Base-by-base conservation (phyloP, 2,888 invertebrate species). In the Tromatobia lineatoria region DNA sequence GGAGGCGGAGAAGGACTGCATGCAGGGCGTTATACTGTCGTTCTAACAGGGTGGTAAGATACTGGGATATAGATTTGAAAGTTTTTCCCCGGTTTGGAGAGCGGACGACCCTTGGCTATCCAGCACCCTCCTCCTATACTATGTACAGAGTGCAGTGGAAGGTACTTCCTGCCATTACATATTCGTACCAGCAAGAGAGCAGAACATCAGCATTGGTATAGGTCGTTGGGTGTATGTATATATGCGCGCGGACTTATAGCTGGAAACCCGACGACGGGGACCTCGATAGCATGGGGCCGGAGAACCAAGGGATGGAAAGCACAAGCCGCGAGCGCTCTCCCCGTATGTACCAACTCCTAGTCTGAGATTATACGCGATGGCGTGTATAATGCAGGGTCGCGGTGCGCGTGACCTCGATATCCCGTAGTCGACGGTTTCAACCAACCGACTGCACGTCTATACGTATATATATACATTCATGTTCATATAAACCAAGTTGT, bases 311-410 rank as follows among this genome's bases (percentile, higher is more conserved):
- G 47, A 42, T 66, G 52, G 38, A 20, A 64, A 52, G 59, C 38
- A 34, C 57, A 69, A 69, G 59, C 54, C 57, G 64, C 71, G 45
- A 75, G 67, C 47, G 66, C 85, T 71, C 66, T 82, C 67, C 70
- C 81, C 83, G 75, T 78, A 71, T 80, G 57, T 67, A 70, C 70
- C 78, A 59, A 76, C 83, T 75, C 80, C 66, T 67, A 78, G 76
- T 61, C 54, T 80, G 75, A 82, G 85, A 89, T 90, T 89, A 88
- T 90, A 88, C 82, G 82, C 80, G 87, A 88, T 87, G 86, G 88
- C 86, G 86, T 89, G 88, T 88, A 90, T 88, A 89, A 90, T 88
- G 86, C 86, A 76, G 85, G 85, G 38, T 83, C 79, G 85, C 57
- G 57, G 59, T 64, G 73, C 77, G 64, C 79, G 70, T 85, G 88